A percentile compares a stretch with the other conserved stretches of the same genome.
phyloP scores from a whole-genome alignment of 2,888 invertebrate genomes.

The Ypsolopha sequella region DNA sequence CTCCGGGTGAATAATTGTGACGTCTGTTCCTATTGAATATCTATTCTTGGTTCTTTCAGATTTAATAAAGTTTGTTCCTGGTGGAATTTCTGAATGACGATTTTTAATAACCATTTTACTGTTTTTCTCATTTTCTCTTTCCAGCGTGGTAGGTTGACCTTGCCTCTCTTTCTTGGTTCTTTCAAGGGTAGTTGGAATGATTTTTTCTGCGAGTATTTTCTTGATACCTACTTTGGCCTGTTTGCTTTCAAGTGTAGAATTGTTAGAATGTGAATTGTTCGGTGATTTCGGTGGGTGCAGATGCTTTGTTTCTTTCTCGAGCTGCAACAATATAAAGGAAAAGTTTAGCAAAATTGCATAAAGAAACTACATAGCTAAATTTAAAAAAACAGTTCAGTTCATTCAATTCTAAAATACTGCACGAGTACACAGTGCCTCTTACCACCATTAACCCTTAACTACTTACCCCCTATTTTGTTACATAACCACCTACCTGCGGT shows the following conservation, averaged over 20 bases:
- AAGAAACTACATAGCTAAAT: too few species aligned
- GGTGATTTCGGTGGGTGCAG: slow-evolving; percentile 58
- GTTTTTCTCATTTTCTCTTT: slow-evolving; percentile 64
- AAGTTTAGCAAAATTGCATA: background rate
- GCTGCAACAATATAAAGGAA: slow-evolving; percentile 35
- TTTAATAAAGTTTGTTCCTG: slow-evolving; percentile 29
- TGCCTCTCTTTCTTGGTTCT: slow-evolving; percentile 60
- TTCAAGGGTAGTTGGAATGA: slow-evolving; percentile 55
- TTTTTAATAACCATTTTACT: slow-evolving; percentile 46
- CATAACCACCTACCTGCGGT: too few species aligned
- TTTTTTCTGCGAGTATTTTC: slow-evolving; percentile 62
- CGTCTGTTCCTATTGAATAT: slow-evolving; percentile 46
- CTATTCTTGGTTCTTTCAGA: slow-evolving; percentile 51
- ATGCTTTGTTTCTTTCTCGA: slow-evolving; percentile 60
- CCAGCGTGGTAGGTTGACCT: slow-evolving; percentile 46
- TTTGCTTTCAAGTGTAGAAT: slow-evolving; percentile 61
- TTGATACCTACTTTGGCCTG: slow-evolving; percentile 57
- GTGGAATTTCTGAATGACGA: slow-evolving; percentile 38
- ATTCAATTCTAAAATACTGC: too few species aligned
- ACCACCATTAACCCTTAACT: too few species aligned
- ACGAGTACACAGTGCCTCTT: too few species aligned
- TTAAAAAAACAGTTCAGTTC: too few species aligned
- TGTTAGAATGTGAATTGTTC: slow-evolving; percentile 56
- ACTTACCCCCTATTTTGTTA: too few species aligned
- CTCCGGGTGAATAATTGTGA: slow-evolving; percentile 52